Conservation (phyloP, 2,797 vertebrate species). For the Myoxocephalus aenaeus region DNA sequence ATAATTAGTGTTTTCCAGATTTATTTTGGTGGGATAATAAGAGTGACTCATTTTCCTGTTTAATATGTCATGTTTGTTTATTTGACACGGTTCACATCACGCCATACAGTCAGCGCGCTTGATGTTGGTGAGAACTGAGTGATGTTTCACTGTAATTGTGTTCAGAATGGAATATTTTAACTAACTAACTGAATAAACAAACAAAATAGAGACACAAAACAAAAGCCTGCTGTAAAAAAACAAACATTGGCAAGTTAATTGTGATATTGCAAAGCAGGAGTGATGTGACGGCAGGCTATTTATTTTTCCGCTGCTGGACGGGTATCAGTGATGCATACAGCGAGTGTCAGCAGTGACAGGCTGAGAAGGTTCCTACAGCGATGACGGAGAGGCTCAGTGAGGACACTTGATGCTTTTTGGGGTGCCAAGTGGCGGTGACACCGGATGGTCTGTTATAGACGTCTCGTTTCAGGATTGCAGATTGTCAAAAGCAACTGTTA, state of each 20-base stretch:
- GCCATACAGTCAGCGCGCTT: constrained; percentile 52
- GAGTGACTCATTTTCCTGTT: constrained; percentile 73
- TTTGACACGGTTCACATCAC: constrained; percentile 66
- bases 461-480: constrained; percentile 50
- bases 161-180: constrained; percentile 71
- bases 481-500: constrained; percentile 29
- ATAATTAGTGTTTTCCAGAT: constrained; percentile 80
- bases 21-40: constrained; percentile 75
- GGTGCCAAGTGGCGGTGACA: constrained; percentile 57
- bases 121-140: constrained; percentile 58
- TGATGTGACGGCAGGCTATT: constrained; percentile 62
- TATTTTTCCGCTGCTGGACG: constrained; percentile 52
- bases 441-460: constrained; percentile 32
- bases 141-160: constrained; percentile 68
- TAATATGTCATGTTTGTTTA: constrained; percentile 81
- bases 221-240: constrained; percentile 36
- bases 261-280: constrained; percentile 50
- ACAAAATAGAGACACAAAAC: constrained; percentile 50
- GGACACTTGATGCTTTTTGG: constrained; percentile 53
- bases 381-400: constrained; percentile 52
- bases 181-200: constrained; percentile 61
- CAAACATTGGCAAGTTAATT: constrained; percentile 50
- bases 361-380: constrained; percentile 46
- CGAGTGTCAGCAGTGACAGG: constrained; percentile 60
- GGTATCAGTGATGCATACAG: constrained; percentile 62